phyloP scores from a whole-genome alignment of 2,797 vertebrate genomes.

The Botia kubotai region DNA sequence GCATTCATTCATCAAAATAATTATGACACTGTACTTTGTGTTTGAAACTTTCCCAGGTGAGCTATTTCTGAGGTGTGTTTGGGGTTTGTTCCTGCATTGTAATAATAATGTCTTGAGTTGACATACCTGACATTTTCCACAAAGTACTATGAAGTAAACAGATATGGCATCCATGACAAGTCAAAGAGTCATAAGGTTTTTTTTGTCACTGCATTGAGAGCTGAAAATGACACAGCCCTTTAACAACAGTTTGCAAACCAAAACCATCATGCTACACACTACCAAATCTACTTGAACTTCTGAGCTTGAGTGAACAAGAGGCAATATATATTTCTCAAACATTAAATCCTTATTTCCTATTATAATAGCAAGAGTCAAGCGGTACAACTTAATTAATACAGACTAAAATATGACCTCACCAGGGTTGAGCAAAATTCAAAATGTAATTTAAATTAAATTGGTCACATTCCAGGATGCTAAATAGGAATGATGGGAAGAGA shows the following conservation, averaged over 20 bases:
- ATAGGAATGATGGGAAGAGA: too few species aligned
- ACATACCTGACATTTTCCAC: neutral
- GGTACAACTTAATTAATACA: too few species aligned
- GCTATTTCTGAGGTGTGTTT: conserved; percentile 7
- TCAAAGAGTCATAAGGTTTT: neutral
- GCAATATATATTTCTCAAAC: neutral
- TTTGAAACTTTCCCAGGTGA: neutral
- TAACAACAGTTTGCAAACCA: neutral
- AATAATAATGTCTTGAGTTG: neutral
- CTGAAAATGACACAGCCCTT: neutral
- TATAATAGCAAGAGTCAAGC: too few species aligned
- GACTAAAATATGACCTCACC: too few species aligned
- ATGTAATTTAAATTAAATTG: too few species aligned
- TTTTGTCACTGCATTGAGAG: too few species aligned
- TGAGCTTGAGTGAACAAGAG: too few species aligned
- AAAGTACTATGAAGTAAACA: neutral
- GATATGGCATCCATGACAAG: neutral
- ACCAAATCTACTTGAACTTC: too few species aligned
- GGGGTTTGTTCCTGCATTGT: too few species aligned
- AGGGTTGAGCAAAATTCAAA: too few species aligned
- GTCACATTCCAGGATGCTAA: too few species aligned
- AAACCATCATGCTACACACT: neutral
- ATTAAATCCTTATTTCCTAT: too few species aligned
- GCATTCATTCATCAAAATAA: neutral
- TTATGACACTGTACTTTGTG: conserved; percentile 6